Conservation (phyloP, 2,797 vertebrate species). For the Enteromius viviparus region DNA sequence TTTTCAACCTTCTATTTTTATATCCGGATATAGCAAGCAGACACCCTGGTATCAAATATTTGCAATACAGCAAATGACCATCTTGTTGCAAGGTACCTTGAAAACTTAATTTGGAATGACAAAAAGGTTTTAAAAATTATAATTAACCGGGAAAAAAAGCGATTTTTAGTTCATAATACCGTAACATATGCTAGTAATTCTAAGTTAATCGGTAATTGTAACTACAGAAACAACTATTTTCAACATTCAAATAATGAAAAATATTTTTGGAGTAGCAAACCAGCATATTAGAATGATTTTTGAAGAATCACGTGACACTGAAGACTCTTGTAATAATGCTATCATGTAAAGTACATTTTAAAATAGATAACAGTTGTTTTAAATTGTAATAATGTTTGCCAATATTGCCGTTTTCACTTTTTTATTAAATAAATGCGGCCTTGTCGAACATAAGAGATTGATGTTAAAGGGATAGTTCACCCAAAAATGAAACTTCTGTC, state of each 20-base stretch:
- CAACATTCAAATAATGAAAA: not conserved
- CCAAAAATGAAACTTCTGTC: not conserved
- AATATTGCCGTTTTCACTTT: not conserved
- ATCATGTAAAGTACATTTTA: not conserved
- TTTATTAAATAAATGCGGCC: not conserved
- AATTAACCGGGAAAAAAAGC: not conserved
- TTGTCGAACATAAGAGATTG: not conserved
- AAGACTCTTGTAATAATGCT: not conserved
- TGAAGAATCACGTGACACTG: not conserved
- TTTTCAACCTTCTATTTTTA: slow-evolving; percentile 79
- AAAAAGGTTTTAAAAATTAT: not conserved
- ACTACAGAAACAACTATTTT: slow-evolving; percentile 3
- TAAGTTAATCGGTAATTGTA: not conserved
- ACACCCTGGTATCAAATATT: slow-evolving; percentile 71
- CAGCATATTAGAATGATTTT: not conserved
- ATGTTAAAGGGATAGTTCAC: not conserved
- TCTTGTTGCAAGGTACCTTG: slow-evolving; percentile 73
- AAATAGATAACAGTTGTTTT: not conserved
- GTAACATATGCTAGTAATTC: not conserved
- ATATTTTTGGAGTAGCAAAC: not conserved
- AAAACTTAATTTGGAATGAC: slow-evolving; percentile 64
- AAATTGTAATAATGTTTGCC: not conserved
- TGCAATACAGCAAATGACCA: slow-evolving; percentile 66
- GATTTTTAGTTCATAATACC: not conserved
- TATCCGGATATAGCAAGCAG: slow-evolving; percentile 77